Evolutionary conservation across 2,888 invertebrate species (phyloP), one percentile per base, ranked within the genome.

Genomic region (Eupithecia insigniata): DNA sequence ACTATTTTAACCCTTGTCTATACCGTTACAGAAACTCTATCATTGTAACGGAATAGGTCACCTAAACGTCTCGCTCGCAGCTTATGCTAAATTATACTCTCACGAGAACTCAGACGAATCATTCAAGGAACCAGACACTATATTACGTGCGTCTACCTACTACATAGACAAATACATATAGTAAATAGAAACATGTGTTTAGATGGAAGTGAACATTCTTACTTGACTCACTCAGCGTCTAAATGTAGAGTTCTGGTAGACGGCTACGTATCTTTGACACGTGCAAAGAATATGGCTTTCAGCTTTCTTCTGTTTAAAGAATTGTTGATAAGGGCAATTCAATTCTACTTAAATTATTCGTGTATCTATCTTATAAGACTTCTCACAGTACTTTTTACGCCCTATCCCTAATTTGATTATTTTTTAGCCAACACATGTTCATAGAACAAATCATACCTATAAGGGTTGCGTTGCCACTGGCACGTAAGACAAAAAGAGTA

Each of bases 211-310:
- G 64, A 66, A 72, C 46, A 74, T 69, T 62, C 65, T 68, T 58
- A 68, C 72, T 62, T 72, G 69, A 73, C 66, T 76, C 71, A 75
- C 72, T 72, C 73, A 62, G 65, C 61, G 72, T 73, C 70, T 71
- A 61, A 66, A 67, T 67, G 60, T 71, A 64, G 69, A 58, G 61
- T 61, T 71, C 69, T 66, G n/a, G 7, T 61, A 67, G 66, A 71
- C 66, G 66, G 71, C 66, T 68, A 69, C 28, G 16, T 30, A 34
- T 67, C 66, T 71, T 36, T 69, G 61, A 68, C 70, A 62, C 67
- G 58, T 36, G 64, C 66, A 58, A 69, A 69, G 66, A 71, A 74
- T 74, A 64, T 67, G 28, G 16, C 30, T 32, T 55, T 66, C 34
- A 55, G 28, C 55, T 70, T 70, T 75, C 70, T 70, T 72, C 36